Base-by-base conservation (phyloP, 2,113 vertebrate genomes). In the Aspiorhynchus laticeps region DNA sequence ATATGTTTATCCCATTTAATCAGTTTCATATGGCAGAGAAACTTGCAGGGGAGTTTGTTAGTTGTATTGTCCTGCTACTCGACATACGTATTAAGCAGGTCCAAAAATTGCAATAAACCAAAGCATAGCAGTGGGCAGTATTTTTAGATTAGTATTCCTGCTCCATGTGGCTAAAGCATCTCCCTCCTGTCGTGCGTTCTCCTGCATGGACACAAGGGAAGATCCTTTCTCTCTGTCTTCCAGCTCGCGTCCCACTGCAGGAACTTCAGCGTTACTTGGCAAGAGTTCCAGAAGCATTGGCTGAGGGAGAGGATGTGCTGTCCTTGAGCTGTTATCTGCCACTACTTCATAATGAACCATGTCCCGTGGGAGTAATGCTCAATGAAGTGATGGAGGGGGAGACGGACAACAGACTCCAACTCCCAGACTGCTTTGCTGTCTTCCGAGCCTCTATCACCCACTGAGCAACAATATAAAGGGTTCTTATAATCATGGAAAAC, bases 241-340 rank as follows among this genome's bases (percentile, higher is more conserved):
- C 33, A 7, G 26, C 63, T 67, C 10, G 14, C 56, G 38, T 67
- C 61, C 85, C 85, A 59, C 48, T 80, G 78, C 67, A 43, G 65
- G 33, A 79, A 81, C 78, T 86, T 86, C 38, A 73, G 78, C 78
- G 9, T 71, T 31, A 5, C 38, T 81, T 86, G 85, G 85, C 78
- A 81, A 31, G 65, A n/a, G 48, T 67, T 77, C 80, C 80, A 74
- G 73, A 87, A 87, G 80, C 28, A 31, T 48, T 69, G n/a, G 43
- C 61, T 46, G 76, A 80, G 85, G 76, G 77, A 71, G 85, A 56
- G 85, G 76, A 80, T 80, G 76, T 48, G 21, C 26, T 48, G 80
- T 87, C 80, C 80, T 83, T 83, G 80, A 31, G 46, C 61, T 83
- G 61, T 77, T 87, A 65, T 83, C 59, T 67, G 80, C 74, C 21